These are phyloP conservation scores for Cyprinodon brontotheroides DNA, from an alignment of 2,113 vertebrate species.

Conservation along the genomic window DNA sequence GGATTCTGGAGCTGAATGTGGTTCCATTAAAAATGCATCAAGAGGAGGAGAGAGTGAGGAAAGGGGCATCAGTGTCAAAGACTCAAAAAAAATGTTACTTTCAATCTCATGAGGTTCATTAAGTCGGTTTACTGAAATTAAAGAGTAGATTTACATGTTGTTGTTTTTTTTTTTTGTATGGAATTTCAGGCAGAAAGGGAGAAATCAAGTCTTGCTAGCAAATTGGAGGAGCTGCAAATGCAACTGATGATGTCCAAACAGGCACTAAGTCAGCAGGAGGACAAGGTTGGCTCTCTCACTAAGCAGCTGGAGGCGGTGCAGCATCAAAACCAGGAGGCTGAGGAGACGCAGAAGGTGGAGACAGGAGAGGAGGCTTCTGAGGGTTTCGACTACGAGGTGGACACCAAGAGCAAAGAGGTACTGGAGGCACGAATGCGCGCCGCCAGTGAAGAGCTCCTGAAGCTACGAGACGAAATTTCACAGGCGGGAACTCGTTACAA, in stretches of 20 bases:
- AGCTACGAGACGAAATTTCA: slow-evolving; percentile 78
- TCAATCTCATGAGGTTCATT: neutral
- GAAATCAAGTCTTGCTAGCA: slow-evolving; percentile 72
- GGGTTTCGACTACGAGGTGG: slow-evolving; percentile 75
- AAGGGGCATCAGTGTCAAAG: slow-evolving; percentile 7
- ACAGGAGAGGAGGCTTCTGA: slow-evolving; percentile 31
- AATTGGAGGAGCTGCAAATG: slow-evolving; percentile 82
- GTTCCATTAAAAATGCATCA: slow-evolving; percentile 61
- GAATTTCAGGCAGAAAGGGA: slow-evolving; percentile 79
- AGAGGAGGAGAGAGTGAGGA: slow-evolving; percentile 3
- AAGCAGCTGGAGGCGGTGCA: slow-evolving; percentile 76
- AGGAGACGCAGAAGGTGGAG: slow-evolving; percentile 24
- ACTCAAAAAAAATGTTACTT: neutral
- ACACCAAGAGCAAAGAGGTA: slow-evolving; percentile 77
- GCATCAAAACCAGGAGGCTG: slow-evolving; percentile 35
- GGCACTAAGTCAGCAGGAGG: slow-evolving; percentile 78
- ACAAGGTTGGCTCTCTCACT: slow-evolving; percentile 76
- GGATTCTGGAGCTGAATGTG: slow-evolving; percentile 25
- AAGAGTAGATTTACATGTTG: neutral
- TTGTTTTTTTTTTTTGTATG: neutral
- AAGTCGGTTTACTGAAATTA: neutral
- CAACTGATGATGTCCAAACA: slow-evolving; percentile 79
- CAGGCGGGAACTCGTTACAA: slow-evolving; percentile 74
- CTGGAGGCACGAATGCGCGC: slow-evolving; percentile 75
- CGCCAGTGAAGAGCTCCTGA: slow-evolving; percentile 74